Evolutionary conservation across 2,888 invertebrate genomes (phyloP), one percentile per base, ranked within the genome.

Genomic region (Osmoderma eremita): DNA sequence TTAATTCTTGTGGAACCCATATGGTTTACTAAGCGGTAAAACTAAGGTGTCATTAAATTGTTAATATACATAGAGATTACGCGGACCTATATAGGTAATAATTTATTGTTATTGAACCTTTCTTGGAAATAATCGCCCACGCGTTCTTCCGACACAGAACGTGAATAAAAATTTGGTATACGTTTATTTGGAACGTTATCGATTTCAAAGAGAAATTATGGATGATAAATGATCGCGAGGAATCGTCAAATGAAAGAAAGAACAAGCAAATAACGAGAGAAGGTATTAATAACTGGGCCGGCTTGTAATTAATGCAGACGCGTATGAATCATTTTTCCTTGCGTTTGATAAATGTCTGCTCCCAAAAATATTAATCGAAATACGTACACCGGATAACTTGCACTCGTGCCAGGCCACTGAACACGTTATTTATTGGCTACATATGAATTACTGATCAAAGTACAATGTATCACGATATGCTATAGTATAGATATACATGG

Each of bases 331-430:
- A 68, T 68, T 70, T 68, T 64, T 53, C 53, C 53, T 38, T 51
- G 38, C 66, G 45, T 68, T 65, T 72, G 72, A 72, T 72, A 71
- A 72, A 72, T 72, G 72, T 66, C 62, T 56, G 65, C 66, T 53
- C 61, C 70, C 70, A 63, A 69, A 70, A 72, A 71, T 70, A 72
- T 71, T 72, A 72, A 72, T 72, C 70, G 72, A 72, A 72, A 69
- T 69, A 68, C 68, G 72, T 68, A 72, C 66, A 67, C 69, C 66
- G 67, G 72, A 72, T 72, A 70, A 72, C 72, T 72, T 72, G 68
- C 66, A 63, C 62, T 38, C 38, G 38, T 53, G 53, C 66, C 66
- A 63, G 70, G 68, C 70, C 68, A 63, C 70, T 70, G 70, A 66
- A 70, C 68, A 66, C 65, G 70, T 70, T 68, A 70, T 68, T 70